Base-by-base conservation (phyloP, 2,797 vertebrate genomes). In the Eremophila alpestris region DNA sequence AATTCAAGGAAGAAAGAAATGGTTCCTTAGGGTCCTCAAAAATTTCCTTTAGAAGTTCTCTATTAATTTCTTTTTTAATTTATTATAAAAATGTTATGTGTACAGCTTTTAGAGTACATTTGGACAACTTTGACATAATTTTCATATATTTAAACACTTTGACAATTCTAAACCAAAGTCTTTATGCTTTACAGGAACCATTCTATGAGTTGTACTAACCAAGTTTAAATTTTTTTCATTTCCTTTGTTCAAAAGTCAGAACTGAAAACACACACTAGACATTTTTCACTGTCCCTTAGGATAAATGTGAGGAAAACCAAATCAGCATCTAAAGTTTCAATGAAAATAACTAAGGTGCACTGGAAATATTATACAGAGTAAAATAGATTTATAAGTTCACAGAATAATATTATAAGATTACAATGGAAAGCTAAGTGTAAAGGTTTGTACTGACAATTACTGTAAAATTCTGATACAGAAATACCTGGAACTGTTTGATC, bases 221-320 rank as follows among this genome's bases (percentile, higher is more conserved):
- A 63, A 63, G 52, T 43, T 58, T 51, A 63, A 26, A 32, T 74
- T 74, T 89, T 74, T 2, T 45, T 90, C 16, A 18, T 83, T 85
- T 23, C 5, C 7, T 74, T 90, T 74, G 10, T 22, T 85, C 21
- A 56, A 62, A 95, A 89, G 7, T 29, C n/a, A 63, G 36, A 74
- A 8, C 8, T 89, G 24, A 91, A 76, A 91, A 59, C 3, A 74
- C 13, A 45, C 30, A 60, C 9, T 13, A 36, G 48, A 67, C 36
- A 6, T 40, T 76, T 81, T 74, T 54, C 40, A 45, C 21, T 80
- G 16, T 4, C 4, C 19, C 34, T 58, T 40, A 38, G 20, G 7
- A 46, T 41, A 45, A 63, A 69, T 3, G 2, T 26, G 18, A 2
- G 5, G 1, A 4, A 7, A 15, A 18, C 14, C 6, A 22, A 15